Percentiles rank a stretch among this genome's conserved stretches.
Conservation (phyloP, 2,888 invertebrate genomes). For the Chorisops tibialis region DNA sequence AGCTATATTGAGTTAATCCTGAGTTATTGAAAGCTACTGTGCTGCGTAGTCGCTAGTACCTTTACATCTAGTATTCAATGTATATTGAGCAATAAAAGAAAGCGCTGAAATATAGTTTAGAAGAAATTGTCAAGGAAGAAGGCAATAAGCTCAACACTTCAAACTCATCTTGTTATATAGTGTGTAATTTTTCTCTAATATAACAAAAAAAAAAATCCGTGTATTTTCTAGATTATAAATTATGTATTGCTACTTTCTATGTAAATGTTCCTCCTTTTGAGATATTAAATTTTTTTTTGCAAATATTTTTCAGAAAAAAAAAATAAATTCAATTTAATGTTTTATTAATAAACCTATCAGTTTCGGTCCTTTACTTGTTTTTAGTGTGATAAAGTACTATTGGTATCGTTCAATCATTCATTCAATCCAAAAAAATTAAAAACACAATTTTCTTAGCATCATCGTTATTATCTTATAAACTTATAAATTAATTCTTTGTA, state of each 20-base stretch:
- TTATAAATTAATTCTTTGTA: constrained; percentile 1
- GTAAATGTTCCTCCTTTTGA: constrained; percentile 31
- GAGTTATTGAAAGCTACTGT: too few species aligned
- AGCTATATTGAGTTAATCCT: too few species aligned
- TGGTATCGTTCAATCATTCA: neutral
- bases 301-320: neutral
- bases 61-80: too few species aligned
- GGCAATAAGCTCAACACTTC: too few species aligned
- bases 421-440: neutral
- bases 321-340: too few species aligned
- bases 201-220: too few species aligned
- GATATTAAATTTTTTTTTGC: constrained; percentile 16
- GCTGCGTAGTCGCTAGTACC: too few species aligned
- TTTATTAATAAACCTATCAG: constrained; percentile 3
- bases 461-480: neutral
- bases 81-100: too few species aligned
- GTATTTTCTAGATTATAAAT: constrained; percentile 6
- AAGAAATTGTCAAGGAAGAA: too few species aligned
- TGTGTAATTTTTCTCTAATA: neutral
- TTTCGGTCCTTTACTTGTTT: neutral
- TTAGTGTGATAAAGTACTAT: too few species aligned
- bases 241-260: constrained; percentile 27
- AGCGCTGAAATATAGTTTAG: too few species aligned
- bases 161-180: constrained; percentile 15
- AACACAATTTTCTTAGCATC: too few species aligned